A percentile compares a stretch with the other conserved stretches of the same genome.
phyloP scores from a whole-genome alignment of 2,113 vertebrate genomes.

The Hylia prasina region DNA sequence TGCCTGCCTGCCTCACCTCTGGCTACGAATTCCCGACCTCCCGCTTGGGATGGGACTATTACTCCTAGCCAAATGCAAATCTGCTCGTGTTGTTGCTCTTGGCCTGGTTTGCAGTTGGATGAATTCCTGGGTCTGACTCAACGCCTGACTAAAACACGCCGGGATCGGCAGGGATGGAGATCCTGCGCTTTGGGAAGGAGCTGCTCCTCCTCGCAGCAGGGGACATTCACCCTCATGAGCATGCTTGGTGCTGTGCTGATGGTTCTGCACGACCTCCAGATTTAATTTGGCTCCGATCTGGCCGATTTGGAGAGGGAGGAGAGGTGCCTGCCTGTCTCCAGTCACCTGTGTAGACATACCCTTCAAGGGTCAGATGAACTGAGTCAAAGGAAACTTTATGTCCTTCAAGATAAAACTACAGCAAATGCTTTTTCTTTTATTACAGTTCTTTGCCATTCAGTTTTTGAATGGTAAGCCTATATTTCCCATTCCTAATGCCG shows the following conservation, averaged over 20 bases:
- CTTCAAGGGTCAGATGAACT: not conserved
- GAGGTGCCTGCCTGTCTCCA: not conserved
- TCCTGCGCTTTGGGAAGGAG: fast-evolving
- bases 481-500: not conserved
- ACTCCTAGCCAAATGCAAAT: not conserved
- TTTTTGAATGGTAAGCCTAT: not conserved
- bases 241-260: not conserved
- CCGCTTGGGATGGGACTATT: not conserved
- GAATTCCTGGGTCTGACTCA: slow-evolving; percentile 26
- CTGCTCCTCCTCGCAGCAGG: fast-evolving
- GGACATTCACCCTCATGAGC: not conserved
- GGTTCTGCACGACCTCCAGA: not conserved
- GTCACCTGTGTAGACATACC: not conserved
- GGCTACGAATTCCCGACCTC: not conserved
- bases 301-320: not conserved
- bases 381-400: not conserved
- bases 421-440: not conserved
- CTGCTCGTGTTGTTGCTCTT: not conserved
- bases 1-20: not conserved
- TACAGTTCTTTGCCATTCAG: not conserved
- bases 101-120: slow-evolving; percentile 1
- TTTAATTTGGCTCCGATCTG: not conserved
- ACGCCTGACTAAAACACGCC: not conserved
- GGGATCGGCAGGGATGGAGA: not conserved
- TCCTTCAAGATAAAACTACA: not conserved